Base-by-base conservation (phyloP, 2,797 vertebrate genomes). In the Phataginus tricuspis region DNA sequence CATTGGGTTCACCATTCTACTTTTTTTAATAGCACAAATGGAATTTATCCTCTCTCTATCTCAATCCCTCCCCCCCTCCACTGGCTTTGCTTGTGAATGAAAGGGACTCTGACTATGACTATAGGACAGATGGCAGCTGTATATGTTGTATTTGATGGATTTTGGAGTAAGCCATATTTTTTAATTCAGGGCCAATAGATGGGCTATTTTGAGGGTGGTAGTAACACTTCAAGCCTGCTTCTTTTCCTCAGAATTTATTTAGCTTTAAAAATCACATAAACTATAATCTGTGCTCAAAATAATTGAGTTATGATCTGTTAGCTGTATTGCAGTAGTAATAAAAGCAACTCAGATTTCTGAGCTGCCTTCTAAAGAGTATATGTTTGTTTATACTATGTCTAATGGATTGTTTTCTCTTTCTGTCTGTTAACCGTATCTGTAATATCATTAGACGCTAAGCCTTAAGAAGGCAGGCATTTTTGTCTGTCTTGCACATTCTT, bases 1-100 rank as follows among this genome's bases (percentile, higher is more conserved):
- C 97, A 98, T 98, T 98, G 97, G 98, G 98, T 98, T 98, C 98
- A 98, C 98, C 98, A 97, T 98, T 98, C 98, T 98, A 29, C 95
- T 97, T 98, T 97, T 98, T 98, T 98, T 98, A 99, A 98, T 99
- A 98, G 97, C 98, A 87, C 98, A 98, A 98, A 98, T 97, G 97
- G 98, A 98, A 98, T 98, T 98, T 98, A 98, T 98, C 98, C 66
- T 92, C 97, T 98, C 97, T 98, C 97, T 85, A 96, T 98, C 97
- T 97, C 95, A 92, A 96, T 96, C 97, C 96, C 96, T 97, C 49
- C 98, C 97, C 96, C 96, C 98, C 98, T 96, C 80, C 23, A 23
- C 94, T 72, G 96, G 85, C 97, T 98, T 95, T 98, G 92, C 98
- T 98, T 95, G 97, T 98, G 98, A 98, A 98, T 98, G 98, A 98